A percentile compares a stretch with the other conserved stretches of the same genome.
These are phyloP conservation scores for Spisula solida DNA, from an alignment of 2,888 invertebrate species.

Conservation along the genomic window DNA sequence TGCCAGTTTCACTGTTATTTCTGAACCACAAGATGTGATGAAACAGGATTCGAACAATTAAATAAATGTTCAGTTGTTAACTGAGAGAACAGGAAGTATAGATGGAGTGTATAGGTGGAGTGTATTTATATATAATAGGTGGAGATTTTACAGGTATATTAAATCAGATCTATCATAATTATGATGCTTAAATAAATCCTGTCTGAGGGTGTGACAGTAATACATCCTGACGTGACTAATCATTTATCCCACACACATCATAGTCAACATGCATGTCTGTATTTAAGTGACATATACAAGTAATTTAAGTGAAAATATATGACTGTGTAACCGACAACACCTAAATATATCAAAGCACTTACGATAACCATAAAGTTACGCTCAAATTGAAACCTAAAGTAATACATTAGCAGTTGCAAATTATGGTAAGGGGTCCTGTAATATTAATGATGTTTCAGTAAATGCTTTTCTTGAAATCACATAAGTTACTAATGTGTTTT, in stretches of 20 bases:
- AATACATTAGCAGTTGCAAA: no score
- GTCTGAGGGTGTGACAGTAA: background rate
- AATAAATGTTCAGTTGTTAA: background rate
- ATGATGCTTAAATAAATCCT: background rate
- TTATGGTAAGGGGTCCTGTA: no score
- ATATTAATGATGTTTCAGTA: no score
- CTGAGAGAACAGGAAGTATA: background rate
- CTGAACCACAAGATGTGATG: background rate
- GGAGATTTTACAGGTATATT: no score
- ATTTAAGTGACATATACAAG: background rate
- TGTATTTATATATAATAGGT: background rate
- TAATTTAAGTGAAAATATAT: background rate
- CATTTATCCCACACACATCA: background rate
- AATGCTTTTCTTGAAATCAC: no score
- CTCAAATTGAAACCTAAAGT: no score
- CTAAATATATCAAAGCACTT: no score
- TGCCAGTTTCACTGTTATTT: no score
- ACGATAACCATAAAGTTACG: no score
- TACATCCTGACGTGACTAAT: background rate
- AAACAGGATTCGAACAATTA: background rate
- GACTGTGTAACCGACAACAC: background rate
- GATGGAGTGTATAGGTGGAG: background rate
- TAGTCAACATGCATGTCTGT: background rate
- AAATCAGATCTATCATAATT: background rate
- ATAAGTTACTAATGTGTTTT: no score